Evolutionary conservation across 2,113 vertebrate genomes (phyloP).

Genomic region (Labeo catla): DNA sequence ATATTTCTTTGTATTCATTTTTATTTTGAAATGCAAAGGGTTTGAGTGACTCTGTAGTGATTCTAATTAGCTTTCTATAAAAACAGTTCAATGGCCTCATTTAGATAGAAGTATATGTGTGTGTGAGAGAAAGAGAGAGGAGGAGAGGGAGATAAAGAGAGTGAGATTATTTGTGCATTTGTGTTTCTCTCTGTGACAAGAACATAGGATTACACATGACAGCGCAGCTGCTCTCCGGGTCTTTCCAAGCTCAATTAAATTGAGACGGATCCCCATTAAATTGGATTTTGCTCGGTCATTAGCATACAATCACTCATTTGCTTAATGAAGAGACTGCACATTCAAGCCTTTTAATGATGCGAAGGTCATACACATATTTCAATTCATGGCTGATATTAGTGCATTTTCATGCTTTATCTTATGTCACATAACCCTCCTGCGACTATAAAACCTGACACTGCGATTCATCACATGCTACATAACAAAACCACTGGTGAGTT

Average conservation of each 20-base stretch:
- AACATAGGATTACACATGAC: conserved; percentile 28
- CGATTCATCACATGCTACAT: conserved; percentile 12
- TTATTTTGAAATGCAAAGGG: background rate
- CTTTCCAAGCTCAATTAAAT: conserved; percentile 32
- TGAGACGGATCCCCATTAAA: conserved; percentile 30
- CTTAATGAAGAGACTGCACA: conserved; percentile 28
- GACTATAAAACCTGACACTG: background rate
- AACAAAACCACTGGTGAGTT: conserved; percentile 9
- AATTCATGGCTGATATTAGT: background rate
- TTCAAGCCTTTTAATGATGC: conserved; percentile 19
- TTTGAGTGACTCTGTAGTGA: background rate
- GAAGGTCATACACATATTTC: conserved; percentile 34
- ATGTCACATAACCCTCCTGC: background rate
- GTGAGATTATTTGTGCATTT: conserved; percentile 11
- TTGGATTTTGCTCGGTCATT: conserved; percentile 26
- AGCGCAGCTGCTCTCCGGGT: conserved; percentile 20
- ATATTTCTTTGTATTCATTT: background rate
- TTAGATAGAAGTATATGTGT: background rate
- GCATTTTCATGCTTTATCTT: background rate
- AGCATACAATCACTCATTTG: conserved; percentile 34
- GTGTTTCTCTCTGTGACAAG: conserved; percentile 10
- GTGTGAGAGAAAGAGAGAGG: background rate
- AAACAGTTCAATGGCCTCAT: background rate
- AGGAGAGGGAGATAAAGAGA: background rate
- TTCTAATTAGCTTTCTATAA: background rate